Evolutionary conservation across 1,140 invertebrate genomes (phyloP).

Genomic region (Microplitis demolitor): DNA sequence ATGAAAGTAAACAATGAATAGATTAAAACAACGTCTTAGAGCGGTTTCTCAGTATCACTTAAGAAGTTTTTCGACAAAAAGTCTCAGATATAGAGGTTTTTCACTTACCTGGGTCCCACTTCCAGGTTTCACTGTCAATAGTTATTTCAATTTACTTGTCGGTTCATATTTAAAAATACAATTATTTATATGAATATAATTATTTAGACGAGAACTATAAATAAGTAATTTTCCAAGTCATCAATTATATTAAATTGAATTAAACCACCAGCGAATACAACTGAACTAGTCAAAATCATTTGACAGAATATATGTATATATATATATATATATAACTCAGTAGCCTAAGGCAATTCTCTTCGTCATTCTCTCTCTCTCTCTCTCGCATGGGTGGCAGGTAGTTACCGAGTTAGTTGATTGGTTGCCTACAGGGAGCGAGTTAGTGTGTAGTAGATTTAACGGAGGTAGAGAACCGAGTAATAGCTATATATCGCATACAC

Average conservation of each 20-base stretch:
- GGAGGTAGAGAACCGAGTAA: conserved; percentile 31
- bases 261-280: background rate
- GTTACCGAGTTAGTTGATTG: conserved; percentile 51
- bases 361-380: conserved; percentile 16
- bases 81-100: no score
- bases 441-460: background rate
- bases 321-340: background rate
- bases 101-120: no score
- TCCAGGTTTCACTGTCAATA: background rate
- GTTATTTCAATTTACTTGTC: background rate
- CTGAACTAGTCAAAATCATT: background rate
- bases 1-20: no score
- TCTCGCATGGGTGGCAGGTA: conserved; percentile 33
- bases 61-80: no score
- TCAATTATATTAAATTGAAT: background rate
- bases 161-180: background rate
- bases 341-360: conserved; percentile 4
- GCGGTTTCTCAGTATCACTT: no score
- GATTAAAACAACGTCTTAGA: no score
- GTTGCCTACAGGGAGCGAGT: conserved; percentile 33
- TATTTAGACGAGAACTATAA: background rate
- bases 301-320: background rate
- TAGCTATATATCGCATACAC: background rate
- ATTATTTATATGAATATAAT: no score
- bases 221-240: background rate